Base-by-base conservation (phyloP, 2,113 vertebrate species). In the Brachionichthys hirsutus region DNA sequence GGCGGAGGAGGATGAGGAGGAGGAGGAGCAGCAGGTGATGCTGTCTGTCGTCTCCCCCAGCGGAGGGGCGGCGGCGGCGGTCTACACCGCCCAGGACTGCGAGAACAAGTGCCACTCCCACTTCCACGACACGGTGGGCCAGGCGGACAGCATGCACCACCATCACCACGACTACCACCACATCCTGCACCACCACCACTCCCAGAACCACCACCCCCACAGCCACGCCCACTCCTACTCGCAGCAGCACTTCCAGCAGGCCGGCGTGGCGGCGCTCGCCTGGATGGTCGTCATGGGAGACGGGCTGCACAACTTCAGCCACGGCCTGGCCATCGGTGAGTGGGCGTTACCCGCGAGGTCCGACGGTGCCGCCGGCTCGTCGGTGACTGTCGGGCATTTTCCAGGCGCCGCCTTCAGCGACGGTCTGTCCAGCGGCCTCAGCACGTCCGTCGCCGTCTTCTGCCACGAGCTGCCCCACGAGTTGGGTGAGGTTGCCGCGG, bases 251-350 rank as follows among this genome's bases (percentile, higher is more conserved):
- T 91, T 99, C 67, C 92, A 97, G 90, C 89, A 94, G 22, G 97
- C 95, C 0, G 95, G 97, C 10, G 93, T 98, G 18, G 96, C 97
- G 49, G 93, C 96, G 0, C 84, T 99, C 50, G 97, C 96, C 0
- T 99, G 97, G 97, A 99, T 99, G 97, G 95, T 99, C 82, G 95
- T 99, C 69, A 98, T 99, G 97, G 96, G 97, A 1, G 97, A 98
- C 3, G 97, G 97, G 0, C 87, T 99, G 3, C 97, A 98, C 87
- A 99, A 98, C 82, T 99, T 98, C 61, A 98, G 95, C 2, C 96
- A 98, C 44, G 97, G 97, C 46, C 88, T 99, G 2, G 97, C 97
- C 0, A 98, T 98, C 35, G 97, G 88, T 90, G 67, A 12, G 54
- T 6, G 36, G n/a, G n/a, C n/a, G n/a, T n/a, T n/a, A n/a, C n/a